These are phyloP conservation scores for Eulemur rufifrons DNA, from an alignment of 2,113 vertebrate species.

Conservation along the genomic window DNA sequence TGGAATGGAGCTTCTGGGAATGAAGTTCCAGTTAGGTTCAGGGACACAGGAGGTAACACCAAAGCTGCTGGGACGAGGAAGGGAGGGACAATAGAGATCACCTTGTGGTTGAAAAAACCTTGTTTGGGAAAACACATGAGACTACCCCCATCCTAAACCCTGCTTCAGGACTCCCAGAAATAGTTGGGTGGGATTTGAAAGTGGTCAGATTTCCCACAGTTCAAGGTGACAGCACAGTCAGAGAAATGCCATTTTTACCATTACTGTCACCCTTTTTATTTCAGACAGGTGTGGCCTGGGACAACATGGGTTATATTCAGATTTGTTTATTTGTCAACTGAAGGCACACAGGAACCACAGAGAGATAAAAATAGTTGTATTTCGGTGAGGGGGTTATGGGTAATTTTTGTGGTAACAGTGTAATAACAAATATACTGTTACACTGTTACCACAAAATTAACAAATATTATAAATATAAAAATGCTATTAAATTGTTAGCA, in stretches of 20 bases:
- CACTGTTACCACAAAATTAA: constrained; percentile 28
- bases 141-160: background rate
- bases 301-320: constrained; percentile 37
- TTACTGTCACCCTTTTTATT: constrained; percentile 51
- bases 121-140: constrained; percentile 22
- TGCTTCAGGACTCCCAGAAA: constrained; percentile 40
- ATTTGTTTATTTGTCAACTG: constrained; percentile 52
- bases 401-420: constrained; percentile 47
- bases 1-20: background rate
- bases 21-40: background rate
- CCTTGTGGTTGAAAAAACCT: background rate
- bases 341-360: constrained; percentile 3
- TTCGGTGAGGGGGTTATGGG: constrained; percentile 31
- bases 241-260: constrained; percentile 45
- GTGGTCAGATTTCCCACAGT: constrained; percentile 47
- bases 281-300: constrained; percentile 29
- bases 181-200: constrained; percentile 52
- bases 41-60: background rate
- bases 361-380: constrained; percentile 55
- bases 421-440: constrained; percentile 26
- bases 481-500: background rate
- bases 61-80: background rate
- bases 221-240: constrained; percentile 30
- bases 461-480: constrained; percentile 43
- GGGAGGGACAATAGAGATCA: background rate